Evolutionary conservation across 2,888 invertebrate genomes (phyloP).

Genomic region (Rhagonycha lutea): DNA sequence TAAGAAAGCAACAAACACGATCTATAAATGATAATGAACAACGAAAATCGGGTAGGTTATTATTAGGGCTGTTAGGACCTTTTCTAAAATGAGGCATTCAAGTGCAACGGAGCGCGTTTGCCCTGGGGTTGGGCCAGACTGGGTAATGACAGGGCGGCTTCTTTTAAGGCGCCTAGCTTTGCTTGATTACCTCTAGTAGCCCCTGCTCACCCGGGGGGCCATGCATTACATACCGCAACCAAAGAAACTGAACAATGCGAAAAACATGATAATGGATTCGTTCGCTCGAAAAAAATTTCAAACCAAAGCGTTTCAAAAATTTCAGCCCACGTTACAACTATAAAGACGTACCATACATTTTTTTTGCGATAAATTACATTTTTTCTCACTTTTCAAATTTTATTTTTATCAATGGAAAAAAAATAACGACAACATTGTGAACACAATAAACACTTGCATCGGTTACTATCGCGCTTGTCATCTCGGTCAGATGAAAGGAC

Average conservation of each 20-base stretch:
- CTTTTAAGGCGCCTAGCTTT: slow-evolving; percentile 43
- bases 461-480: neutral
- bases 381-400: neutral
- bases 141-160: slow-evolving; percentile 43
- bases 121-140: slow-evolving; percentile 32
- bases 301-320: neutral
- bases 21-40: slow-evolving; percentile 11
- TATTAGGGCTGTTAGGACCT: slow-evolving; percentile 10
- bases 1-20: neutral
- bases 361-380: neutral
- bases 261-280: slow-evolving; percentile 3
- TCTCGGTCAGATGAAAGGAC: neutral
- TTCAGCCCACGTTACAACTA: neutral
- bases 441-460: neutral
- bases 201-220: slow-evolving; percentile 32
- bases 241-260: slow-evolving; percentile 18
- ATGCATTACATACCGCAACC: slow-evolving; percentile 29
- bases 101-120: slow-evolving; percentile 8
- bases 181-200: slow-evolving; percentile 34
- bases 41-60: slow-evolving; percentile 5
- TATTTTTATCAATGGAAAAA: neutral
- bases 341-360: neutral
- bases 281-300: neutral
- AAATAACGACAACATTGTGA: neutral
- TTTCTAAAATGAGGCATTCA: neutral